Evolutionary conservation across 1,140 invertebrate genomes (phyloP).

Genomic region (Caenorhabditis remanei): DNA sequence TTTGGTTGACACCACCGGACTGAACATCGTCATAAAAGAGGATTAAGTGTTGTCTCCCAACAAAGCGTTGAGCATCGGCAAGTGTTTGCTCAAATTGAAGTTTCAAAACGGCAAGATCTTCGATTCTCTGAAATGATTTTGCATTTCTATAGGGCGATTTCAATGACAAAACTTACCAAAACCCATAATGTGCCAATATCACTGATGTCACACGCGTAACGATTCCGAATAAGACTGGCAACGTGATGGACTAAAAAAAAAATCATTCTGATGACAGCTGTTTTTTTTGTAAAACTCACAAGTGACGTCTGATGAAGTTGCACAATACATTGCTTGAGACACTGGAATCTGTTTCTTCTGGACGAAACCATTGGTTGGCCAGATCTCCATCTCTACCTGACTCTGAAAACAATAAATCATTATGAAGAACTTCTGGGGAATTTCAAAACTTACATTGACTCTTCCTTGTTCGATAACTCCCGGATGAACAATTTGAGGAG

Average conservation of each 20-base stretch:
- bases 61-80: background rate
- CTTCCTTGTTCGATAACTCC: too few species aligned
- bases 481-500: too few species aligned
- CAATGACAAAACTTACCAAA: background rate
- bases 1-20: background rate
- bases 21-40: conserved; percentile 9
- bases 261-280: background rate
- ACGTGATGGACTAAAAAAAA: conserved; percentile 9
- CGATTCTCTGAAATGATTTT: background rate
- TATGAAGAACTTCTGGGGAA: too few species aligned
- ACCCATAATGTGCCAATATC: background rate
- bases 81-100: background rate
- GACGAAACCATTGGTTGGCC: background rate
- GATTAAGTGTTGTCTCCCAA: background rate
- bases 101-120: background rate
- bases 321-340: background rate
- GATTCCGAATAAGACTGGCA: background rate
- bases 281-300: background rate
- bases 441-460: too few species aligned
- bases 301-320: background rate
- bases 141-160: background rate
- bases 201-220: background rate
- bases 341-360: background rate
- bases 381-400: background rate
- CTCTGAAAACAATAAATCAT: background rate